Base-by-base conservation (phyloP, 2,888 invertebrate genomes). In the Liposcelis brunnea region DNA sequence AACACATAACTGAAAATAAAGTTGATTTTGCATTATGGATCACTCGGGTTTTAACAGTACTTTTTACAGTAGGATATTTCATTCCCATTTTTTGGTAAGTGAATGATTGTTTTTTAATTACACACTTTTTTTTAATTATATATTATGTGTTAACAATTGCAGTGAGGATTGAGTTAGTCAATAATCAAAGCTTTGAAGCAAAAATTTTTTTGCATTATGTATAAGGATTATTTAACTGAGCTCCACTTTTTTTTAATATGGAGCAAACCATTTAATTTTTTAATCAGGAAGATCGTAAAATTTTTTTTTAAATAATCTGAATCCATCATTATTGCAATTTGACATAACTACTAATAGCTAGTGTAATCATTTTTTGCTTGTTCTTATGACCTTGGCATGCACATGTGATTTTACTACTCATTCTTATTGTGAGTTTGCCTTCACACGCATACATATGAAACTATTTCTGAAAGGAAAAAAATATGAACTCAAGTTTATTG, bases 21-120 rank as follows among this genome's bases (percentile, higher is more conserved):
- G 74, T 93, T 45, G 86, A 89, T 58, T 80, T 86, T 37, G 80
- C 80, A 1, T 67, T 93, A 47, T 94, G 93, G 87, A 72, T 77
- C 12, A 83, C 90, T 31, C 71, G 97, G 55, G 61, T 93, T 18
- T 70, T 87, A 48, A 85, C 89, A 1, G 75, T 95, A 19, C 58
- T 87, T 12, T 91, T 84, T 61, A 79, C 86, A 12, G 59, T 87
- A 54, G 77, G 78, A 58, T 95, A 91, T 65, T 68, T 93, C 43
- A 61, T 94, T 55, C 93, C 93, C 45, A 62, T 91, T 54, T 82
- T 93, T 65, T 83, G 86, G 87, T 93, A 67, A 73, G 78, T 69
- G 47, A 31, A 45, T 36, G 8, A 4, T 26, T 26, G 5, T 8
- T 26, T 26, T 26, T 26, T 26, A 4, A 47, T 47, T 49, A 49